Evolutionary conservation across 2,113 vertebrate genomes (phyloP).

Genomic region (Plestiodon gilberti): DNA sequence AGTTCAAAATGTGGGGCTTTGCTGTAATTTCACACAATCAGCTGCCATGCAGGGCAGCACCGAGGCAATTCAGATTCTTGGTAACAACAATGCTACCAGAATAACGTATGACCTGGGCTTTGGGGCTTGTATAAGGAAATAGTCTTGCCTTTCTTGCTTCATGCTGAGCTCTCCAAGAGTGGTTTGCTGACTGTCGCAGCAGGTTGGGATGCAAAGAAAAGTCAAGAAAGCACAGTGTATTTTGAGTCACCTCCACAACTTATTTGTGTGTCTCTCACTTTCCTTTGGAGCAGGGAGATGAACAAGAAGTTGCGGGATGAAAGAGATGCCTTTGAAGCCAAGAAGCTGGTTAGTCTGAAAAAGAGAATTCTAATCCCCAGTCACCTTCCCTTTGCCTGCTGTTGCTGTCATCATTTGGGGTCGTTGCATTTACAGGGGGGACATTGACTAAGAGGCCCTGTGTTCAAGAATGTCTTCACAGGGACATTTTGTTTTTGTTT

Average conservation of each 20-base stretch:
- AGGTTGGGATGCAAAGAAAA: not conserved
- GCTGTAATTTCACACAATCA: not conserved
- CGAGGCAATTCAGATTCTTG: not conserved
- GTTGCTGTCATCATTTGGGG: conserved; percentile 73
- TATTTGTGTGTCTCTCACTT: conserved; percentile 13
- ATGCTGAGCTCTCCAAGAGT: not conserved
- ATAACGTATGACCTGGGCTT: not conserved
- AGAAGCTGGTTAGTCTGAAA: conserved; percentile 86
- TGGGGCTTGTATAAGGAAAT: not conserved
- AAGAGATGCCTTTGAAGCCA: conserved; percentile 86
- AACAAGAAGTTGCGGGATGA: conserved; percentile 92
- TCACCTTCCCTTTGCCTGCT: conserved; percentile 70
- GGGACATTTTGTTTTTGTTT: conserved; percentile 21
- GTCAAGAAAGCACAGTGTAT: not conserved
- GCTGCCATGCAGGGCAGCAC: not conserved
- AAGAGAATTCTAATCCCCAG: conserved; percentile 65
- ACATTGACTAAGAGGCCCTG: conserved; percentile 36
- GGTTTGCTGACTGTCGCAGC: too few species aligned
- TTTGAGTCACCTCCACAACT: not conserved
- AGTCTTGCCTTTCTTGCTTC: not conserved
- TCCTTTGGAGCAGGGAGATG: conserved; percentile 86
- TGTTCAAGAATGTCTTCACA: not conserved
- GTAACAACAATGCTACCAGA: not conserved
- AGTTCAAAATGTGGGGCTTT: not conserved
- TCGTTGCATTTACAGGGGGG: conserved; percentile 71